Base-by-base conservation (phyloP, 2,797 vertebrate species). In the Heteromormyrus szaboi region DNA sequence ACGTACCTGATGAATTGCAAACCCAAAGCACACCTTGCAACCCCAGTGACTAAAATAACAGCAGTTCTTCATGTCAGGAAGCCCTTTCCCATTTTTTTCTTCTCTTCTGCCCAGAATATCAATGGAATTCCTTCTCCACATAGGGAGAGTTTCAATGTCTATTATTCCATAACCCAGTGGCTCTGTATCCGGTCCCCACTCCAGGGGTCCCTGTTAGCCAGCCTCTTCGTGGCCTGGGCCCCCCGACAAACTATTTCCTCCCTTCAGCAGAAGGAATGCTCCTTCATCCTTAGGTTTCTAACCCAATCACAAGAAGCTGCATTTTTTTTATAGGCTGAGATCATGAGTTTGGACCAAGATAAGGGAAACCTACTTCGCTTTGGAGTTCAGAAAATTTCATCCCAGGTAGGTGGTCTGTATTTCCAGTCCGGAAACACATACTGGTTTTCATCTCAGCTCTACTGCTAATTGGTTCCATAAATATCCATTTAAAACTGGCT, bases 1-100 rank as follows among this genome's bases (percentile, higher is more conserved):
- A 92, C 92, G 92, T 90, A 89, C 88, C 91, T 95, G 95, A 96
- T 95, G 91, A 94, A 95, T 95, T 92, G 91, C 89, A 84, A 91
- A 92, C 92, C 46, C 7, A 88, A 90, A 92, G 90, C 90, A 89
- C 91, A 92, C 92, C 90, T 90, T 89, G 89, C 90, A 91, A 91
- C 91, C 91, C 91, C 89, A 90, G 87, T 86, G 84, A 59, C 88
- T 89, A 72, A 89, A 93, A 90, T 91, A 89, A 90, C 90, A 92
- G 92, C 65, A 88, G 93, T 95, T 91, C 92, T 92, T 95, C 92
- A 93, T 89, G 88, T 85, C 79, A 33, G 41, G 89, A 86, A 90
- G 48, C 54, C 79, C 79, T 22, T 37, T 83, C 72, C 41, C 88
- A 83, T 87, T 87, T 89, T 51, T 41, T 85, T 56, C 59, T 86